Conservation (phyloP, 2,113 vertebrate genomes). For the Pedetes capensis region DNA sequence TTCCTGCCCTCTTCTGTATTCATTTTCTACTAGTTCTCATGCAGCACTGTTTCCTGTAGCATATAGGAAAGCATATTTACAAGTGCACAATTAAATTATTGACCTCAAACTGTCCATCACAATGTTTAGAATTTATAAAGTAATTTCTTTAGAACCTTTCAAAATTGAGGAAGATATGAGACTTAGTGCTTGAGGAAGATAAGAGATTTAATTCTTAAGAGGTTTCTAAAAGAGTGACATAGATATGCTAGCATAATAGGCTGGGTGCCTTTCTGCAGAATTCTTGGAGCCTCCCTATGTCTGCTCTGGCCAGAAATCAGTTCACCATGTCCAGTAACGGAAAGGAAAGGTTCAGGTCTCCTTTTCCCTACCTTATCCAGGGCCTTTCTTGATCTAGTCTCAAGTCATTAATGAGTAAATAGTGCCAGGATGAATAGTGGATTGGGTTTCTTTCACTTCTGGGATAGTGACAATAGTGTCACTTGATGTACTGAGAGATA, state of each 20-base stretch:
- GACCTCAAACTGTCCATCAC: neutral
- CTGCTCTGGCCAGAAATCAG: neutral
- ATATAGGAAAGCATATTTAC: neutral
- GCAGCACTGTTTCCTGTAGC: neutral
- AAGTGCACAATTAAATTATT: neutral
- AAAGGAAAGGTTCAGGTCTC: neutral
- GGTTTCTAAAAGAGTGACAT: neutral
- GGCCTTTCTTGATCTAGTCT: neutral
- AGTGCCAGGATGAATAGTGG: neutral
- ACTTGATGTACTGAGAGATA: neutral
- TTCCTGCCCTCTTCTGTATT: neutral
- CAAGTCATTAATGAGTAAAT: neutral
- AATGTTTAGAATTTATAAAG: neutral
- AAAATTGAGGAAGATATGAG: neutral
- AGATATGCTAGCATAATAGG: fast-evolving
- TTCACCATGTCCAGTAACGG: neutral
- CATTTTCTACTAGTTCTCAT: neutral
- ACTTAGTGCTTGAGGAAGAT: neutral
- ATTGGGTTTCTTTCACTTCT: neutral
- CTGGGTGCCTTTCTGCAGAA: neutral
- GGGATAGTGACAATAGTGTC: neutral
- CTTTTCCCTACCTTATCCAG: no score
- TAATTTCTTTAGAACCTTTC: neutral
- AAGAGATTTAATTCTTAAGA: neutral
- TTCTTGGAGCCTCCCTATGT: neutral